Base-by-base conservation (phyloP, 2,888 invertebrate genomes). In the Globia sparganii region DNA sequence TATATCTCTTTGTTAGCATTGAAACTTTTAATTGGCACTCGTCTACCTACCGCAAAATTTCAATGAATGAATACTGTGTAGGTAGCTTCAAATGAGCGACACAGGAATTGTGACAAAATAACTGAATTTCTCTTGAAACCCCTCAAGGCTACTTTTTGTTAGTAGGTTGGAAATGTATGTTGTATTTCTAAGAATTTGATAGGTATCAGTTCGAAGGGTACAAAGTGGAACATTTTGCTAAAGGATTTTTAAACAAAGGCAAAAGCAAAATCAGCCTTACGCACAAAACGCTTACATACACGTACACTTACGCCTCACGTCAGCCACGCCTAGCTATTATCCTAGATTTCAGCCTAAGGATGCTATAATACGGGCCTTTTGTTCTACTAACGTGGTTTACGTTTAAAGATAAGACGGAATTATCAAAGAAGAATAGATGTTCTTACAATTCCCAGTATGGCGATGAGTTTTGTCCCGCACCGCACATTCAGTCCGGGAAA, bases 371-470 rank as follows among this genome's bases (percentile, higher is more conserved):
- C 62, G 83, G 34, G 65, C 72, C 86, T 82, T 81, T 84, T 84
- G 86, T 84, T 80, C 49, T 67, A 69, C 69, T 71, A 77, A 86
- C 79, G 76, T 66, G 80, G 64, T 84, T 81, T 75, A 85, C 49
- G 83, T 59, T 69, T 69, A 49, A 49, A 85, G 84, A 84, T 84
- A 84, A 84, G 68, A 9, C 76, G 58, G n/a, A 85, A 83, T 84
- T 85, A 83, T 83, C 69, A 83, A 80, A 76, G 69, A 59, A 80
- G 66, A 71, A 80, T 69, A 61, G 66, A 65, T 74, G 59, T 46
- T 78, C 89, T 89, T 85, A 90, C 89, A 62, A 87, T 88, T 78
- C 90, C 90, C 72, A 87, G 71, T 68, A 86, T 78, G 37, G 82
- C 83, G 28, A 89, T 77, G 65, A 90, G 80, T 66, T 78, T 85